phyloP scores from a whole-genome alignment of 2,888 invertebrate species.

The Tetramorium bicarinatum region DNA sequence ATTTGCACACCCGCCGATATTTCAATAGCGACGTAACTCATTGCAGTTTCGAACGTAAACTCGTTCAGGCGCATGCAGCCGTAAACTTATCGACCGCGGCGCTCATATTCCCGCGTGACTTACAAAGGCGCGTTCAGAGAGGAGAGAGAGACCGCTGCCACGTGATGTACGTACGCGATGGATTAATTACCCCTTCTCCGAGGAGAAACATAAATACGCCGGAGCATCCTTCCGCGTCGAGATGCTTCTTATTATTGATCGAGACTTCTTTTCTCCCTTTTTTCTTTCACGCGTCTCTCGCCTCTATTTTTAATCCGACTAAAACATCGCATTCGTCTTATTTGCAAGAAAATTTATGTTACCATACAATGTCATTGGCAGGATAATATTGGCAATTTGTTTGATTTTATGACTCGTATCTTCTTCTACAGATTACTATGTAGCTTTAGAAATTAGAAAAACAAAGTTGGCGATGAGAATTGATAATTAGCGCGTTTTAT shows the following conservation, averaged over 20 bases:
- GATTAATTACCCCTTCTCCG: conserved; percentile 54
- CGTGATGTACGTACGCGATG: conserved; percentile 48
- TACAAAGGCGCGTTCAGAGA: conserved; percentile 44
- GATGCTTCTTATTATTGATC: conserved; percentile 51
- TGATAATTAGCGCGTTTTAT: background rate
- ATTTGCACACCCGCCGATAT: conserved; percentile 36
- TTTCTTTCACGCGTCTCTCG: conserved; percentile 27
- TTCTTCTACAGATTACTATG: background rate
- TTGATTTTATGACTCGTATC: background rate
- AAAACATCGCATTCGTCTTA: conserved; percentile 23
- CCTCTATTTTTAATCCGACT: conserved; percentile 47
- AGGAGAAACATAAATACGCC: conserved; percentile 40
- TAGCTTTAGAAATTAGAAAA: background rate
- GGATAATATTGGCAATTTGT: background rate
- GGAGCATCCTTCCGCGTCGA: conserved; percentile 40
- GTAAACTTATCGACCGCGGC: conserved; percentile 68
- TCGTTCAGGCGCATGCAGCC: conserved; percentile 61
- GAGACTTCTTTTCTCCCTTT: conserved; percentile 35
- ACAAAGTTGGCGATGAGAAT: background rate
- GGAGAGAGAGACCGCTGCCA: conserved; percentile 3
- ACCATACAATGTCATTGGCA: background rate
- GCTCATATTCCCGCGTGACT: conserved; percentile 52
- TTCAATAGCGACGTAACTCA: conserved; percentile 53
- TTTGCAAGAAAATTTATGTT: conserved; percentile 5
- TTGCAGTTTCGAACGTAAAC: conserved; percentile 53